Conservation (phyloP, 2,797 vertebrate genomes). For the Streptopelia turtur region DNA sequence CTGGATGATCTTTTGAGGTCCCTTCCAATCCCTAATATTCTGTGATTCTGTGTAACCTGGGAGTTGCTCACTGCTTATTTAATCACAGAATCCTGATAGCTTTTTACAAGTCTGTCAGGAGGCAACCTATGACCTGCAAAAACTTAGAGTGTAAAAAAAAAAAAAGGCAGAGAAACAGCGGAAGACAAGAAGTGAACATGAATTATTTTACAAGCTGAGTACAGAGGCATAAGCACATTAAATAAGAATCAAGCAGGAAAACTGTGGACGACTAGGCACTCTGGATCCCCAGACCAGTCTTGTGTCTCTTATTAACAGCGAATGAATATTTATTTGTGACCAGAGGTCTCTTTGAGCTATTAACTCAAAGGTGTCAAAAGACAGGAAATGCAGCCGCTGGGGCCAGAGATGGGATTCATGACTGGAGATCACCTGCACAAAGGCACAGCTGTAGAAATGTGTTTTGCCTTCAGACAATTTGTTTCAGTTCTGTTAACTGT, state of each 20-base stretch:
- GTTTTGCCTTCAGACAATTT: background rate
- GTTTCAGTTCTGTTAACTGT: background rate
- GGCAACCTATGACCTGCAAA: background rate
- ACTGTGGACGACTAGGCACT: background rate
- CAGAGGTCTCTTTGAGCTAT: background rate
- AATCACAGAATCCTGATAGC: background rate
- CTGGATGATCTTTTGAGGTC: no score
- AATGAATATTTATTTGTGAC: background rate
- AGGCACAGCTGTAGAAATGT: background rate
- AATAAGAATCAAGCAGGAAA: background rate
- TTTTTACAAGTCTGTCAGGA: background rate
- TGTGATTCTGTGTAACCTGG: background rate
- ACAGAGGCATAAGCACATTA: background rate
- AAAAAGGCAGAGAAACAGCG: background rate
- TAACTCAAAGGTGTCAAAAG: background rate
- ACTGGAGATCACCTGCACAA: background rate
- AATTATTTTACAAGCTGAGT: background rate
- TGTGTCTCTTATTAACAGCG: background rate
- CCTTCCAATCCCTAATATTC: no score
- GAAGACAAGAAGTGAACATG: background rate
- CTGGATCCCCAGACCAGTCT: background rate
- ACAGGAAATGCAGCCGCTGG: background rate
- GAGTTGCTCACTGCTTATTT: background rate
- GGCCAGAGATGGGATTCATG: background rate
- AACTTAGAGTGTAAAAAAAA: background rate